Base-by-base conservation (phyloP, 2,888 invertebrate species). In the Drosophila prolongata region DNA sequence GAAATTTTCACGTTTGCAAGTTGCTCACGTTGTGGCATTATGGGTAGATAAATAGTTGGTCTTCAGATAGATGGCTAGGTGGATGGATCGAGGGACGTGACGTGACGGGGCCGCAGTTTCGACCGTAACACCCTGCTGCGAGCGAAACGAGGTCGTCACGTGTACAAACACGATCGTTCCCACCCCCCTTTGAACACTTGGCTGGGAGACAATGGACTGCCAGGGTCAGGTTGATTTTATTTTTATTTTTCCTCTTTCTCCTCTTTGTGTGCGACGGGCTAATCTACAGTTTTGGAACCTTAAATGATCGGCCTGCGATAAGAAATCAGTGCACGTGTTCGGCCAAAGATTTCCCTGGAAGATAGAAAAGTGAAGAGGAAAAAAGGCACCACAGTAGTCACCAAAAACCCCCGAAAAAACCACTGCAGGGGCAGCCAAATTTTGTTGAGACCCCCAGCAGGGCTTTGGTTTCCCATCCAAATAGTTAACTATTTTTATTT, bases 321-420 rank as follows among this genome's bases (percentile, higher is more conserved):
- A 78, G 80, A 75, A 83, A 83, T 83, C 83, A 82, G 83, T 83
- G 85, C 83, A 83, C 83, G 83, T 83, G 83, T 85, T 85, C 80
- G 78, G 58, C 74, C 66, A 67, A 71, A 79, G 70, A 81, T 81
- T 82, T 82, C 75, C 57, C 44, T 56, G 58, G 78, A 80, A 80
- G 72, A 68, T 80, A 60, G 58, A 60, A 42, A 58, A 44, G 42
- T 58, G 64, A 44, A 44, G 27, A 43, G n/a, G 62, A 42, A 56
- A 78, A 75, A 70, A 56, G 64, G 56, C 64, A 81, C 77, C 71
- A 82, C 82, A 68, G 84, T 80, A 82, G 82, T 78, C 72, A 60
- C 62, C 62, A 68, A 55, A 76, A 30, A 14, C 24, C 14, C 11
- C 40, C 34, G 16, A 34, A 62, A 64, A 70, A 50, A 61, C 80